A percentile compares a stretch with the other conserved stretches of the same genome.
These are phyloP conservation scores for Anaspis maculata DNA, from an alignment of 2,888 invertebrate species.

Conservation along the genomic window DNA sequence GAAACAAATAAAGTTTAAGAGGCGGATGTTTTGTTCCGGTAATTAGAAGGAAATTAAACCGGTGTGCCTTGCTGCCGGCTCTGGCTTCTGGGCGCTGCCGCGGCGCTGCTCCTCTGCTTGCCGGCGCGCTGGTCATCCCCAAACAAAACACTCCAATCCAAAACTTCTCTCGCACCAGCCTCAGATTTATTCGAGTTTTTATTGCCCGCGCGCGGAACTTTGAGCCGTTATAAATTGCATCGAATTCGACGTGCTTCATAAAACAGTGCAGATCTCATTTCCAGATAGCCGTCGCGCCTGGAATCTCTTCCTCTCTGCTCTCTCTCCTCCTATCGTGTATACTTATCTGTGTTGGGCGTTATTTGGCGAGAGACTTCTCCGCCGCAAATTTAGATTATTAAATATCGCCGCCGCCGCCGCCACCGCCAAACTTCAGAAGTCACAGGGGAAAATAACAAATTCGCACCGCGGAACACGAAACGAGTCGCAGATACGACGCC, in stretches of 20 bases:
- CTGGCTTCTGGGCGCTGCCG: too few relatives aligned
- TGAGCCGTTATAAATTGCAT: conserved; percentile 31
- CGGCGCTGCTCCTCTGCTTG: too few relatives aligned
- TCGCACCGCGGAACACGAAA: too few relatives aligned
- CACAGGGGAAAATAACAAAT: neutral
- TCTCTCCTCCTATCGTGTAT: too few relatives aligned
- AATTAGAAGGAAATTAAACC: conserved; percentile 42
- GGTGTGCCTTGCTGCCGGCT: conserved; percentile 14
- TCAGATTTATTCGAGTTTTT: conserved; percentile 32
- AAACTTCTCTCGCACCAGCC: too few relatives aligned
- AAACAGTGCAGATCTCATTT: conserved; percentile 18
- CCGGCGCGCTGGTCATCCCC: conserved; percentile 29
- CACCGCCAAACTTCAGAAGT: neutral
- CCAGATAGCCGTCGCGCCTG: conserved; percentile 11
- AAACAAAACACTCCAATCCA: conserved; percentile 30
- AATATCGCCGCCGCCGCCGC: neutral
- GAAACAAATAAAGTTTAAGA: conserved; percentile 39
- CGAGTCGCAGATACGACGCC: too few relatives aligned
- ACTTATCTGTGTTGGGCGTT: too few relatives aligned
- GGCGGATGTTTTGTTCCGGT: conserved; percentile 38
- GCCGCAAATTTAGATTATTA: too few relatives aligned
- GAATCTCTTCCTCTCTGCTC: too few relatives aligned
- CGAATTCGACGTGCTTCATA: conserved; percentile 33
- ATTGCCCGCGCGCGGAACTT: conserved; percentile 25
- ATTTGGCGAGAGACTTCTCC: too few relatives aligned